These are phyloP conservation scores for Junonia oenone DNA, from an alignment of 2,888 invertebrate genomes.

Conservation along the genomic window DNA sequence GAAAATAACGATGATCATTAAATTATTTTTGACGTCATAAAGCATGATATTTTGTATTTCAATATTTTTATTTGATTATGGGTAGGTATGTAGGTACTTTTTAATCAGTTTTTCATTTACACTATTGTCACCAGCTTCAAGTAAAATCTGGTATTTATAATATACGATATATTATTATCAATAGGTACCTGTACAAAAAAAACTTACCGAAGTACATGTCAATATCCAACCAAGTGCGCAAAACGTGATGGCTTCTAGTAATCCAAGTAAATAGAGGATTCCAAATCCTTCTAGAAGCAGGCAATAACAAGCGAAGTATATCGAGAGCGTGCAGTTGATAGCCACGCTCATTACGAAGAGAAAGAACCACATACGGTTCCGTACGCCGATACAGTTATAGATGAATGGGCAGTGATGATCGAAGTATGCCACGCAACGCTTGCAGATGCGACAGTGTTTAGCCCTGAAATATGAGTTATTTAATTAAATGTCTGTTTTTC, in stretches of 20 bases:
- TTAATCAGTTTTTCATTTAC: too few relatives aligned
- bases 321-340: slow-evolving; percentile 91
- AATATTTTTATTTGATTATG: too few relatives aligned
- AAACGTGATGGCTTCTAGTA: slow-evolving; percentile 90
- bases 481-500: neutral
- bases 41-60: too few relatives aligned
- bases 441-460: slow-evolving; percentile 95
- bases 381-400: slow-evolving; percentile 95
- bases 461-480: slow-evolving; percentile 64
- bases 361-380: slow-evolving; percentile 96
- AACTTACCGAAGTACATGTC: slow-evolving; percentile 90
- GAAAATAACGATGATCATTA: neutral
- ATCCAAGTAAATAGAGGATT: slow-evolving; percentile 89
- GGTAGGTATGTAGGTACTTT: too few relatives aligned
- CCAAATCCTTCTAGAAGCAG: slow-evolving; percentile 92
- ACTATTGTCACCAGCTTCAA: too few relatives aligned
- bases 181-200: too few relatives aligned
- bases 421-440: slow-evolving; percentile 92
- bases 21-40: too few relatives aligned
- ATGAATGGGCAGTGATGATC: slow-evolving; percentile 98
- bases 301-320: slow-evolving; percentile 92
- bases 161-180: too few relatives aligned
- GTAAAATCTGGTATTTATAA: too few relatives aligned
- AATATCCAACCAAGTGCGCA: slow-evolving; percentile 92
- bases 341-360: slow-evolving; percentile 92